Percentiles rank a stretch among this genome's conserved stretches.
These are phyloP conservation scores for Clarias pachynema DNA, from an alignment of 2,797 vertebrate genomes.

Conservation along the genomic window DNA sequence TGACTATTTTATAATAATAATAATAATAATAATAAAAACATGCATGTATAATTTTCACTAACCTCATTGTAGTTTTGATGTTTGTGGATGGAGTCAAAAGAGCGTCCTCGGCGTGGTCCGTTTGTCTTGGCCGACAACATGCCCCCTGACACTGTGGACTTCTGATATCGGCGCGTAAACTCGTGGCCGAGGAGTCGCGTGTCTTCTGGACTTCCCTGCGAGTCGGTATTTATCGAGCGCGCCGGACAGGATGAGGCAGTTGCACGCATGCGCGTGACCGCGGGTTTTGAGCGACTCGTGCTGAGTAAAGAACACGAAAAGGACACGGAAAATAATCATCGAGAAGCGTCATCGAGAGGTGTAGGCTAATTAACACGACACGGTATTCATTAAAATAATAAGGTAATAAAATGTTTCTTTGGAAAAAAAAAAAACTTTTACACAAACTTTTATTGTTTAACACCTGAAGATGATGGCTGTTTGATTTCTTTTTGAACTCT, in stretches of 20 bases:
- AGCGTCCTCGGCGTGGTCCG: conserved; percentile 64
- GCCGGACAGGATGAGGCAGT: not conserved
- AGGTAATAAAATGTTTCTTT: conserved; percentile 28
- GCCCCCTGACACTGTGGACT: not conserved
- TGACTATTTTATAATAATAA: not conserved
- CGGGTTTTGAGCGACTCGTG: not conserved
- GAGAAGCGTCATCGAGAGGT: conserved; percentile 18
- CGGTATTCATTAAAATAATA: conserved; percentile 17
- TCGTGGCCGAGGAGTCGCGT: not conserved
- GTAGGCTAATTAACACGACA: conserved; percentile 8
- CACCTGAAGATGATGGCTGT: not conserved
- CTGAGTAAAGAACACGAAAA: conserved; percentile 4
- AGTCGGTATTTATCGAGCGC: conserved; percentile 25
- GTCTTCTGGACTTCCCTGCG: not conserved
- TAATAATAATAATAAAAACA: not conserved
- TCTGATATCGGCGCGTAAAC: not conserved
- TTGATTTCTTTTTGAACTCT: conserved; percentile 8
- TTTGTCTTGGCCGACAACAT: conserved; percentile 65
- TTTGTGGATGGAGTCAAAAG: conserved; percentile 70
- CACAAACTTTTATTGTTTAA: conserved; percentile 18
- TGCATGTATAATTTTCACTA: not conserved
- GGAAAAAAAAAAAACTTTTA: conserved; percentile 21
- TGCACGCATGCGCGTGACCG: conserved; percentile 3
- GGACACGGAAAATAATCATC: conserved; percentile 21
- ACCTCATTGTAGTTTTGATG: conserved; percentile 63